Conservation (phyloP, 2,797 vertebrate genomes). For the Anas capensis region DNA sequence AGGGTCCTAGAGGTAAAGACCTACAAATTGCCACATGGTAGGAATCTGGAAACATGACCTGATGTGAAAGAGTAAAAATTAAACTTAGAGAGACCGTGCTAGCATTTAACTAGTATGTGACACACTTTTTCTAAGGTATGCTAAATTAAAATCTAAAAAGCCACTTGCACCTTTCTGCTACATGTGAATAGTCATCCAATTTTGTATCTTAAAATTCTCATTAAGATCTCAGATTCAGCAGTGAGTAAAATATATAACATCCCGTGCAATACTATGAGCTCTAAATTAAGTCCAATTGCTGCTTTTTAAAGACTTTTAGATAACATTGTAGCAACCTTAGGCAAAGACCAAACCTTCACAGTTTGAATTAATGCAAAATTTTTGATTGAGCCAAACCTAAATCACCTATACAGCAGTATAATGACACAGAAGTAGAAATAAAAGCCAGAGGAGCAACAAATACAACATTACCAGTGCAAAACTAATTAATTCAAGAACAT, state of each 20-base stretch:
- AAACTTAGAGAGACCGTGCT: neutral
- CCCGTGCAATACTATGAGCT: neutral
- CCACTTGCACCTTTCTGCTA: neutral
- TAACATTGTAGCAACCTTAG: neutral
- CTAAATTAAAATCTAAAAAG: slow-evolving; percentile 23
- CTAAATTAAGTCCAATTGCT: slow-evolving; percentile 32
- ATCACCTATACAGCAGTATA: neutral
- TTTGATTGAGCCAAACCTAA: slow-evolving; percentile 9
- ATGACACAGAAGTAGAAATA: neutral
- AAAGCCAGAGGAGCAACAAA: neutral
- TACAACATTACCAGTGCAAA: neutral
- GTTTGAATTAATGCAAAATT: neutral
- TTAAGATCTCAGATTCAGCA: slow-evolving; percentile 10
- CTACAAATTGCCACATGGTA: rapidly evolving
- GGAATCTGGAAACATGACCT: neutral
- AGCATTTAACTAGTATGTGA: neutral
- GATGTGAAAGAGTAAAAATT: neutral
- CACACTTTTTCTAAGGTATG: neutral
- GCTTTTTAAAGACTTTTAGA: slow-evolving; percentile 19
- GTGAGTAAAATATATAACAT: slow-evolving; percentile 19
- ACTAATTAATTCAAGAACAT: neutral
- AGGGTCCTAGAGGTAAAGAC: neutral
- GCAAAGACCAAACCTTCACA: neutral
- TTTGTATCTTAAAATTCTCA: slow-evolving; percentile 26
- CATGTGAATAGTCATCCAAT: neutral